Evolutionary conservation across 37 sponge, comb jelly and placozoan genomes (phyloP).

Genomic region (Ephydatia muelleri): DNA sequence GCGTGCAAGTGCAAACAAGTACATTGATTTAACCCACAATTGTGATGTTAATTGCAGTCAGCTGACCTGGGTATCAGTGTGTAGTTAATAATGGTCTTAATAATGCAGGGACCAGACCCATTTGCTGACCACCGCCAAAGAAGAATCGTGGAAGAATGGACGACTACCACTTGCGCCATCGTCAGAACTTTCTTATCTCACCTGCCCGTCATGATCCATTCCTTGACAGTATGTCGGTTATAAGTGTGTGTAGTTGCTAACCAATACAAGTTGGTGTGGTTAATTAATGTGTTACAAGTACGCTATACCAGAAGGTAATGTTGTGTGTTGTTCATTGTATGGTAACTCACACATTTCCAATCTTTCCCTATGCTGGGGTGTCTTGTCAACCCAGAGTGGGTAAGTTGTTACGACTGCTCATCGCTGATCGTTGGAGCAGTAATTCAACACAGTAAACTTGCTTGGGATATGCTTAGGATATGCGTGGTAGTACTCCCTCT

Average conservation of each 20-base stretch:
- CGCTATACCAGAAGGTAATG: background rate
- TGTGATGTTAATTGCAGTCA: too few relatives aligned
- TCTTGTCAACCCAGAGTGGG: too few relatives aligned
- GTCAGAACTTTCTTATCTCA: slow-evolving; percentile 66
- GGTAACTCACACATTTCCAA: background rate
- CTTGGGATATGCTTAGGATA: too few relatives aligned
- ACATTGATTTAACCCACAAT: background rate
- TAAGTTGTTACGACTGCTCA: too few relatives aligned
- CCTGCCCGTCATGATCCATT: slow-evolving; percentile 87
- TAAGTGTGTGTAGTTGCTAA: too few relatives aligned
- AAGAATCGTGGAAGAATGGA: slow-evolving; percentile 69
- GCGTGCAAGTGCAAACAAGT: too few relatives aligned
- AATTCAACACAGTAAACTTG: too few relatives aligned
- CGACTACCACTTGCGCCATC: slow-evolving; percentile 83
- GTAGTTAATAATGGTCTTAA: background rate
- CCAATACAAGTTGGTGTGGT: background rate
- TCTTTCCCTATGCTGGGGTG: too few relatives aligned
- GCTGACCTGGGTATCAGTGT: too few relatives aligned
- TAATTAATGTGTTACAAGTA: too few relatives aligned
- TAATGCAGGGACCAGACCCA: background rate
- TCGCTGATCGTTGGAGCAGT: too few relatives aligned
- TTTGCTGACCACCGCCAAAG: slow-evolving; percentile 21
- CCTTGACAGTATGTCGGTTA: slow-evolving; percentile 60
- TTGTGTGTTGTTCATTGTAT: background rate
- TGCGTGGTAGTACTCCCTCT: too few relatives aligned